A percentile compares a stretch with the other conserved stretches of the same genome.
Conservation (phyloP, 2,888 invertebrate species). For the Heliconius aoede region DNA sequence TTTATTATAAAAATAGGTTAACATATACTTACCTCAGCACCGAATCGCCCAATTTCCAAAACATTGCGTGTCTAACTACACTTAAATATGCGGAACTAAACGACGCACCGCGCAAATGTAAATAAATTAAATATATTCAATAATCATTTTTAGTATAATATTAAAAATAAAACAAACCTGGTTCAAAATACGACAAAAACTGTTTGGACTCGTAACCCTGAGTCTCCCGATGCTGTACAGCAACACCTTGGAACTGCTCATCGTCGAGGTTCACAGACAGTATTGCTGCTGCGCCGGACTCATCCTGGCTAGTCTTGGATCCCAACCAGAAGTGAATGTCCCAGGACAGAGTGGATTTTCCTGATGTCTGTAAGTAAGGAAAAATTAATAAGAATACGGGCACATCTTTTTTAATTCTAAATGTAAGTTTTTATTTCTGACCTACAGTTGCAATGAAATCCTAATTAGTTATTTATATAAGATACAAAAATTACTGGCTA, state of each 20-base stretch:
- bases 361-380: conserved; percentile 60
- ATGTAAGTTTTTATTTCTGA: too few relatives aligned
- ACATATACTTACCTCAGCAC: neutral
- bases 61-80: too few relatives aligned
- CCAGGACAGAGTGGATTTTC: conserved; percentile 82
- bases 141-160: neutral
- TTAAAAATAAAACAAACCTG: conserved; percentile 63
- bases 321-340: conserved; percentile 96
- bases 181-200: conserved; percentile 91
- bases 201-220: conserved; percentile 92
- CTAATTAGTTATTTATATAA: too few relatives aligned
- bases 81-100: too few relatives aligned
- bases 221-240: conserved; percentile 93
- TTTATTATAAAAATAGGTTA: neutral
- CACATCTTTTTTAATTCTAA: too few relatives aligned
- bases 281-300: conserved; percentile 89
- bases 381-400: too few relatives aligned
- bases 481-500: too few relatives aligned
- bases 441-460: too few relatives aligned
- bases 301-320: conserved; percentile 88
- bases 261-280: conserved; percentile 93
- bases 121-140: too few relatives aligned
- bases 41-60: too few relatives aligned
- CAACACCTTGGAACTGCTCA: conserved; percentile 88
- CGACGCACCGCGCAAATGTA: too few relatives aligned